phyloP scores from a whole-genome alignment of 2,888 invertebrate genomes.

The Xanthia icteritia region DNA sequence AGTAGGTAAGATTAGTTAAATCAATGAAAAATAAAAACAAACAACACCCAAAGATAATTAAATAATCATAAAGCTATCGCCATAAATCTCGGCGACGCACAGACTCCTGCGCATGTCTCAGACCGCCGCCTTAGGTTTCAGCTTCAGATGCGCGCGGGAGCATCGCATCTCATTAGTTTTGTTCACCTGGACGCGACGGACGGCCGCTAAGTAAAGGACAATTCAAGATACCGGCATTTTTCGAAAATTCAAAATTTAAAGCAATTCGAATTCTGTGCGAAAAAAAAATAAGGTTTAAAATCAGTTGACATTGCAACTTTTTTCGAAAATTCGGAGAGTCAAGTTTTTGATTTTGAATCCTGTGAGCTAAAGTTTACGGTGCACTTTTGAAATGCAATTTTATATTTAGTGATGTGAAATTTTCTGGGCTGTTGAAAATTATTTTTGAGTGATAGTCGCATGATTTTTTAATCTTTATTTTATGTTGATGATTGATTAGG shows the following conservation, averaged over 20 bases:
- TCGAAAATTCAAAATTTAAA: constrained; percentile 34
- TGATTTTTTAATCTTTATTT: constrained; percentile 22
- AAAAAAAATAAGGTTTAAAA: constrained; percentile 45
- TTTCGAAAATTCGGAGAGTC: constrained; percentile 2
- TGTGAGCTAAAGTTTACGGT: constrained; percentile 29
- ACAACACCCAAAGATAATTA: background rate
- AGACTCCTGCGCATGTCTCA: constrained; percentile 51
- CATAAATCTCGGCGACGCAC: constrained; percentile 21
- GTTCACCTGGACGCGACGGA: constrained; percentile 73
- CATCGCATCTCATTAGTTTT: constrained; percentile 68
- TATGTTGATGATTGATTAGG: constrained; percentile 44
- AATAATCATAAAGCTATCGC: constrained; percentile 4
- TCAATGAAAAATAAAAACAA: background rate
- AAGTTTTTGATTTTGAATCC: constrained; percentile 1
- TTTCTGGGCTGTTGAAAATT: constrained; percentile 54
- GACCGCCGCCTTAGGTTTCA: constrained; percentile 72
- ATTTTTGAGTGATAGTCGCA: constrained; percentile 55
- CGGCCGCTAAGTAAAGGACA: constrained; percentile 65
- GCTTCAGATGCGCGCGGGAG: constrained; percentile 72
- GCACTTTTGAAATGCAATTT: constrained; percentile 21
- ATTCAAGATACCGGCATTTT: constrained; percentile 28
- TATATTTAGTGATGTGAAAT: constrained; percentile 51
- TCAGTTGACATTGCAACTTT: background rate
- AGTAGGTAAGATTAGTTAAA: background rate
- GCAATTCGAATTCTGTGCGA: constrained; percentile 31